phyloP scores from a whole-genome alignment of 1,140 invertebrate species.

The Brachionus calyciflorus region DNA sequence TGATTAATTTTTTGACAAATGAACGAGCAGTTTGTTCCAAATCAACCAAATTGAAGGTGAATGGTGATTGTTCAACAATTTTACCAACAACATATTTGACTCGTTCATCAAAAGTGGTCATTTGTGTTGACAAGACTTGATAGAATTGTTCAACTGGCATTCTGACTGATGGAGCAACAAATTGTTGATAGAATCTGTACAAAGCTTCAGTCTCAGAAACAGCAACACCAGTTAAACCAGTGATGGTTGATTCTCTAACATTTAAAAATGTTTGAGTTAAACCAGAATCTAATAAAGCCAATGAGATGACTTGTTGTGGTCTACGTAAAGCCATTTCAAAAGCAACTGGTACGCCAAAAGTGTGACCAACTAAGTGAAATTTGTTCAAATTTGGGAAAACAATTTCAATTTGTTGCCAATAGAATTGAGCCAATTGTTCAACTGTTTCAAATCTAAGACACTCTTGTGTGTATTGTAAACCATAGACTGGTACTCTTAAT shows the following conservation, averaged over 20 bases:
- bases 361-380: slow-evolving; percentile 8
- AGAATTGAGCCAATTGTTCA: slow-evolving; percentile 33
- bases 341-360: slow-evolving; percentile 32
- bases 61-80: slow-evolving; percentile 18
- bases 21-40: slow-evolving; percentile 16
- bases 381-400: slow-evolving; percentile 18
- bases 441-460: slow-evolving; percentile 10
- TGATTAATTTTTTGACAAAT: neutral
- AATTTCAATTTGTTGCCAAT: slow-evolving; percentile 39
- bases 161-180: neutral
- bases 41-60: neutral
- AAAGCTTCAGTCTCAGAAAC: slow-evolving; percentile 26
- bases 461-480: neutral
- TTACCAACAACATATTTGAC: slow-evolving; percentile 27
- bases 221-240: neutral
- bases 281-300: slow-evolving; percentile 27
- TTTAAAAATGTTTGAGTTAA: slow-evolving; percentile 33
- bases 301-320: slow-evolving; percentile 27
- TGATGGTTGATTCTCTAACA: too few species aligned
- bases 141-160: slow-evolving; percentile 8
- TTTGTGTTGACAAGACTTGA: neutral
- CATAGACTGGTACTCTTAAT: slow-evolving; percentile 24
- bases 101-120: slow-evolving; percentile 8
- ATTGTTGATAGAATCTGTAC: slow-evolving; percentile 42
- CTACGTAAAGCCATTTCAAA: slow-evolving; percentile 31